Evolutionary conservation across 2,113 vertebrate species (phyloP).

Genomic region (Toxotes chatareus): DNA sequence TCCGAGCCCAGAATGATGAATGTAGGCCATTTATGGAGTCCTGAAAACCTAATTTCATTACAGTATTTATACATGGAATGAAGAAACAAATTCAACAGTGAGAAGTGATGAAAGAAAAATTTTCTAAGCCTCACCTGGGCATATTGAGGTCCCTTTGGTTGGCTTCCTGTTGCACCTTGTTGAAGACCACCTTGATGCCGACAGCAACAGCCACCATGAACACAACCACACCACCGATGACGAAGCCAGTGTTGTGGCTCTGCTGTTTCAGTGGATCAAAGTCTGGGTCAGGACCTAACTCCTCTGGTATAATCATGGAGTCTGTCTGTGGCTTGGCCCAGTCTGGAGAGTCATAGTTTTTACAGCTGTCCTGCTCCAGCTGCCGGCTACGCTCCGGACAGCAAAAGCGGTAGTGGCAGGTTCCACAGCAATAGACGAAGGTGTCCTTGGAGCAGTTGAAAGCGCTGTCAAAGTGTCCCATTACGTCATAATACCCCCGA

Average conservation of each 20-base stretch:
- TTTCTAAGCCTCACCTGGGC: slow-evolving; percentile 84
- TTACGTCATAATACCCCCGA: slow-evolving; percentile 93
- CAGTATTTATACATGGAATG: slow-evolving; percentile 24
- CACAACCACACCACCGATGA: slow-evolving; percentile 91
- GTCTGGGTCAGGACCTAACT: slow-evolving; percentile 74
- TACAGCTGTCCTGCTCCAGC: slow-evolving; percentile 89
- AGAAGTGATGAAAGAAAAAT: not conserved
- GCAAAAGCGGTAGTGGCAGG: slow-evolving; percentile 95
- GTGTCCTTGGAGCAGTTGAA: slow-evolving; percentile 93
- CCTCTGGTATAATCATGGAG: slow-evolving; percentile 74
- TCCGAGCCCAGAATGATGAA: slow-evolving; percentile 59
- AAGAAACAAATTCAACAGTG: slow-evolving; percentile 12
- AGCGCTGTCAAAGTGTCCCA: slow-evolving; percentile 92
- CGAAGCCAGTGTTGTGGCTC: slow-evolving; percentile 90
- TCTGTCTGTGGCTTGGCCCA: slow-evolving; percentile 91
- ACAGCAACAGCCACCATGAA: slow-evolving; percentile 92
- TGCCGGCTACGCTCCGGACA: slow-evolving; percentile 88
- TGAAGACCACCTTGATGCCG: slow-evolving; percentile 91
- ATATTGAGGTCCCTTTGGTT: slow-evolving; percentile 91
- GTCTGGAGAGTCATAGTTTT: slow-evolving; percentile 89
- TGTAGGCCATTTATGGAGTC: slow-evolving; percentile 64
- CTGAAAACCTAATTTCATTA: slow-evolving; percentile 57
- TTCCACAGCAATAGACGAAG: slow-evolving; percentile 92
- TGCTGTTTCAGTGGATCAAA: slow-evolving; percentile 85
- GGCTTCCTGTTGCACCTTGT: slow-evolving; percentile 91